phyloP scores from a whole-genome alignment of 2,888 invertebrate genomes.

The Lottia gigantea region DNA sequence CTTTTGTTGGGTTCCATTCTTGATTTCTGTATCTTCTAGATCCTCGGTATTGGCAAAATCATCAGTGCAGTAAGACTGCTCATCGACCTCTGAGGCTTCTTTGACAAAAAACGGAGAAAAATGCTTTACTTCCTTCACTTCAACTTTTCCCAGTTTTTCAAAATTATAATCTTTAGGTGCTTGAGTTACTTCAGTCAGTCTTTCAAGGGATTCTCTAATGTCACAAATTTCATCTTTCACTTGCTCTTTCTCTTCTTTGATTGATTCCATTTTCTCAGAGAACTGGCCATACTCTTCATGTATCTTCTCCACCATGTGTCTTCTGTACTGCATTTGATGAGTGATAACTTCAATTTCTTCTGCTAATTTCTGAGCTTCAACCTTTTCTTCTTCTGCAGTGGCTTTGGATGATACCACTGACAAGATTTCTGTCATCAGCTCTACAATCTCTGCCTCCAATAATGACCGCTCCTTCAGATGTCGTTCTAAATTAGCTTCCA shows the following conservation, averaged over 20 bases:
- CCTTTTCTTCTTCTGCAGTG: slow-evolving; percentile 4
- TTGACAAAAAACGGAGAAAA: slow-evolving; percentile 3
- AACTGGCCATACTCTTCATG: background rate
- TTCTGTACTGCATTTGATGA: slow-evolving; percentile 5
- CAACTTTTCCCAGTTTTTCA: background rate
- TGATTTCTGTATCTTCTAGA: slow-evolving; percentile 1
- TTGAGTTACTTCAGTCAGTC: background rate
- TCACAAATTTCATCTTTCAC: background rate
- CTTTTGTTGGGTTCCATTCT: background rate
- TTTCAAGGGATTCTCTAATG: background rate
- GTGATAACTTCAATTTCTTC: slow-evolving; percentile 7
- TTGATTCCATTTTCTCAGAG: slow-evolving; percentile 2
- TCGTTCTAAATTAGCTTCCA: slow-evolving; percentile 15
- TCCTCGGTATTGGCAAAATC: background rate
- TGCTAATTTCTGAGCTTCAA: background rate
- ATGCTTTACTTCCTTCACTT: background rate
- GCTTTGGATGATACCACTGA: slow-evolving; percentile 22
- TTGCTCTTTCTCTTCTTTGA: background rate
- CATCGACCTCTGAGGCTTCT: background rate
- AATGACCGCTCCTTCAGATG: slow-evolving; percentile 17
- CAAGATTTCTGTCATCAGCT: slow-evolving; percentile 32
- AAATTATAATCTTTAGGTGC: background rate
- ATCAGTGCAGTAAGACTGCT: background rate
- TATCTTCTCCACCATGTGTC: background rate
- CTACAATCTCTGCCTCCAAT: slow-evolving; percentile 32